phyloP scores from a whole-genome alignment of 2,113 vertebrate genomes.

The Crocuta crocuta region DNA sequence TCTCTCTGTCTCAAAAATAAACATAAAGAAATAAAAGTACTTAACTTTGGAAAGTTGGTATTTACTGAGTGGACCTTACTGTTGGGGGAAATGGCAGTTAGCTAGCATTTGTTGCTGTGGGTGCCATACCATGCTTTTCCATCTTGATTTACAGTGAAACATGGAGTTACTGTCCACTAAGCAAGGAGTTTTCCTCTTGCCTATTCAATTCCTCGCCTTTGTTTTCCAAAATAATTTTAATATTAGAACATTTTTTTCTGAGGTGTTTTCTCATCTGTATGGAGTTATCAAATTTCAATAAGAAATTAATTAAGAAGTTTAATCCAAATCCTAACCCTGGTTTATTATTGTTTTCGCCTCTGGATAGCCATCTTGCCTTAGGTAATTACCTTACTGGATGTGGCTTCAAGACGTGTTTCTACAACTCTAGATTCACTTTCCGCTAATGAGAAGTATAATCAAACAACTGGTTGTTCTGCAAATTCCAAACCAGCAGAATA shows the following conservation, averaged over 20 bases:
- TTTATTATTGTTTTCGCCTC: not conserved
- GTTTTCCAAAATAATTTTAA: constrained; percentile 9
- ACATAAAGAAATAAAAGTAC: too few relatives aligned
- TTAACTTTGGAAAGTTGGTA: not conserved
- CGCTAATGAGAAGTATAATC: not conserved
- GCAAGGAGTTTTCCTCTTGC: not conserved
- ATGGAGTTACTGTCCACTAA: not conserved
- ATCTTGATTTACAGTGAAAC: constrained; percentile 12
- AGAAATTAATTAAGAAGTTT: not conserved
- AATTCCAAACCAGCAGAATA: not conserved
- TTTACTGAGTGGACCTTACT: not conserved
- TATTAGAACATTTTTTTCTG: not conserved
- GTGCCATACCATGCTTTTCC: not conserved
- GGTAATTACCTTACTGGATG: not conserved
- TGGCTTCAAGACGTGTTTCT: not conserved
- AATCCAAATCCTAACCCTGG: not conserved
- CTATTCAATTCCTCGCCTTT: not conserved
- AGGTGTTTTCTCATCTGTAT: not conserved
- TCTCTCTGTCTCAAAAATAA: too few relatives aligned
- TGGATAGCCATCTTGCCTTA: not conserved
- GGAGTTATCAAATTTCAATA: not conserved
- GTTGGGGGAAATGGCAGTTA: not conserved
- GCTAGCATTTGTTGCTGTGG: not conserved
- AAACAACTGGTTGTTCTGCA: not conserved
- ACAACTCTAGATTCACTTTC: not conserved